These are phyloP conservation scores for Microtus ochrogaster DNA, from an alignment of 2,113 vertebrate species.

Conservation along the genomic window DNA sequence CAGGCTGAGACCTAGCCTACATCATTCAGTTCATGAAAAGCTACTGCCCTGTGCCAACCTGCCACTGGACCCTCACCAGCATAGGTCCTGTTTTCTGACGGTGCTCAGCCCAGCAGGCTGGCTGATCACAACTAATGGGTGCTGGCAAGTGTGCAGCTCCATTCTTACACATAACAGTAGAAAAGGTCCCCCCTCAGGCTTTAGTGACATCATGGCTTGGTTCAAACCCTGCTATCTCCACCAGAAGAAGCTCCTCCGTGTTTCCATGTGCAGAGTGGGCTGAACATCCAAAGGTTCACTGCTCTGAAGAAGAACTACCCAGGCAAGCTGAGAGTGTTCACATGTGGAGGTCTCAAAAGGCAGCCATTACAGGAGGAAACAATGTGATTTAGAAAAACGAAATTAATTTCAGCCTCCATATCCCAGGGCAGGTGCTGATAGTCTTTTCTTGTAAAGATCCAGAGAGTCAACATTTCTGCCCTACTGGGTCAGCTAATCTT, in stretches of 20 bases:
- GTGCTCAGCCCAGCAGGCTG: neutral
- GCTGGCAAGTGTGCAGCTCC: accelerated
- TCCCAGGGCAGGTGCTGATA: neutral
- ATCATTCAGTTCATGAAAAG: neutral
- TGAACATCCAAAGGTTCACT: neutral
- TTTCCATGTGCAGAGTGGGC: neutral
- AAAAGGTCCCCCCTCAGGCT: neutral
- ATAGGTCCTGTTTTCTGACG: neutral
- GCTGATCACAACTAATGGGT: accelerated
- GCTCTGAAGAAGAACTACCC: neutral
- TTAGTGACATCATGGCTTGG: neutral
- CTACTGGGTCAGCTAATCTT: neutral
- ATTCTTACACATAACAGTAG: accelerated
- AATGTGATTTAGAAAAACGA: neutral
- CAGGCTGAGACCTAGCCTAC: neutral
- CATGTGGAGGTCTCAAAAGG: neutral
- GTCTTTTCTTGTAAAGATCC: neutral
- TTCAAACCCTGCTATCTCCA: neutral
- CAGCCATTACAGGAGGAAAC: neutral
- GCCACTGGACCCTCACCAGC: neutral
- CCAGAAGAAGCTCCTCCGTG: neutral
- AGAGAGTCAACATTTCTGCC: neutral
- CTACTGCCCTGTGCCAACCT: neutral
- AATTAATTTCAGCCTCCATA: neutral
- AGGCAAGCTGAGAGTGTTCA: neutral